Evolutionary conservation across 2,888 invertebrate genomes (phyloP).

Genomic region (Drosophila lutescens): DNA sequence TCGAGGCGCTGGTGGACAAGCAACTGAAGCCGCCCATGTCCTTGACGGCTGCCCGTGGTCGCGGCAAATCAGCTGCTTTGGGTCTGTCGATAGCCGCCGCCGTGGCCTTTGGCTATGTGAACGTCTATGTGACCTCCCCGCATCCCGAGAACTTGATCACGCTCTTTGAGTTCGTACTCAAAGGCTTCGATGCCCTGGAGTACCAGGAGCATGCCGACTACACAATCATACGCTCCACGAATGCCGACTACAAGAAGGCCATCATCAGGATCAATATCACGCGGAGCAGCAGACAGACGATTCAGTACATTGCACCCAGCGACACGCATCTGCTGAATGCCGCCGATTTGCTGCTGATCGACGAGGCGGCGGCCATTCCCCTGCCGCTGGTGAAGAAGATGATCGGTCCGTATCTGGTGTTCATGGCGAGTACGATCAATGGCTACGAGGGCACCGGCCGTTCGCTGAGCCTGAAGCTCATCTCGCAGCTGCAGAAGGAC

Average conservation of each 20-base stretch:
- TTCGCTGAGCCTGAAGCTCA: constrained; percentile 96
- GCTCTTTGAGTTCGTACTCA: constrained; percentile 97
- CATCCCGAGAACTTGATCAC: constrained; percentile 99
- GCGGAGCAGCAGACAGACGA: constrained; percentile 95
- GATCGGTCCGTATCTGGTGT: constrained; percentile 95
- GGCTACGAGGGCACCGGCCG: constrained; percentile 99
- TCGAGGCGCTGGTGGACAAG: constrained; percentile 98
- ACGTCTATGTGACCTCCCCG: constrained; percentile 98
- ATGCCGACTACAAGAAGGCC: constrained; percentile 98
- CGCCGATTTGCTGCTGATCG: constrained; percentile 97
- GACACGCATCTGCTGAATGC: constrained; percentile 95
- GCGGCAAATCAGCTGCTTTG: constrained; percentile 99
- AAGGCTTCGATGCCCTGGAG: constrained; percentile 96
- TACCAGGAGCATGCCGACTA: constrained; percentile 99
- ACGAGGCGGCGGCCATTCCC: constrained; percentile 99
- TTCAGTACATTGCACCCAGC: constrained; percentile 98
- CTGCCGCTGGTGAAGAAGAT: constrained; percentile 95
- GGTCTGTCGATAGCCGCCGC: constrained; percentile 96
- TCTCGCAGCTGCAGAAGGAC: constrained; percentile 92
- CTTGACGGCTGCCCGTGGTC: constrained; percentile 97
- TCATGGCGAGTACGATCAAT: constrained; percentile 98
- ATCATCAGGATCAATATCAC: constrained; percentile 96
- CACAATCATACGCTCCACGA: constrained; percentile 96
- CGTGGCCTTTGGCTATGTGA: constrained; percentile 91
- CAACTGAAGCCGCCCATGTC: constrained; percentile 93